These are phyloP conservation scores for Drosophila albomicans DNA, from an alignment of 1,140 invertebrate genomes.

Conservation along the genomic window DNA sequence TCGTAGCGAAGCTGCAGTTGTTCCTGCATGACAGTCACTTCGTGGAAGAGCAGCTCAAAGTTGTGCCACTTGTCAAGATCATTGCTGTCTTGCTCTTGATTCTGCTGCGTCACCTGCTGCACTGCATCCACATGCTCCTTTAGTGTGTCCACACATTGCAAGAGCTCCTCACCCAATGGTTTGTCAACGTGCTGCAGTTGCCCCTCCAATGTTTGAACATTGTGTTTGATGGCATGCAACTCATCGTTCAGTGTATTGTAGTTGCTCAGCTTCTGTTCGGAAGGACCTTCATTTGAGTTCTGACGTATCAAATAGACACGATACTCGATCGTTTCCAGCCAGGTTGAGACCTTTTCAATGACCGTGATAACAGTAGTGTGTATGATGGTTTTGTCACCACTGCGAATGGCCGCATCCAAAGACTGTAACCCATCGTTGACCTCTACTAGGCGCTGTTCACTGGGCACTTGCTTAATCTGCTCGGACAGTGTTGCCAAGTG, in stretches of 20 bases:
- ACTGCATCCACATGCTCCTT: slow-evolving; percentile 87
- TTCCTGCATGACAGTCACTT: slow-evolving; percentile 50
- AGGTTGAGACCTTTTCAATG: slow-evolving; percentile 91
- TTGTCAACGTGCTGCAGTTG: slow-evolving; percentile 85
- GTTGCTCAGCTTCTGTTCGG: slow-evolving; percentile 86
- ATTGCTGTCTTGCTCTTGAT: slow-evolving; percentile 87
- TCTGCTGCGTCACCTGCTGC: slow-evolving; percentile 87
- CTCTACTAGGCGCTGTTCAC: slow-evolving; percentile 86
- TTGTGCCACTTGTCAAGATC: slow-evolving; percentile 89
- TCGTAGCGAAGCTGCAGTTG: slow-evolving; percentile 74
- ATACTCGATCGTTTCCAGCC: slow-evolving; percentile 93
- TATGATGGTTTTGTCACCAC: slow-evolving; percentile 87
- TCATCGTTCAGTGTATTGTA: slow-evolving; percentile 85
- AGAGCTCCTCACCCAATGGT: slow-evolving; percentile 85
- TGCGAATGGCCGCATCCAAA: slow-evolving; percentile 88
- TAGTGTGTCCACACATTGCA: slow-evolving; percentile 85
- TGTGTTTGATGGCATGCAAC: slow-evolving; percentile 84
- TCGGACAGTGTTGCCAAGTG: slow-evolving; percentile 87
- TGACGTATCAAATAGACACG: slow-evolving; percentile 89
- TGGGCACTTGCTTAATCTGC: slow-evolving; percentile 85
- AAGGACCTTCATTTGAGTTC: slow-evolving; percentile 86
- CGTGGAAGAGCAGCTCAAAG: slow-evolving; percentile 85
- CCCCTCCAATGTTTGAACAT: slow-evolving; percentile 84
- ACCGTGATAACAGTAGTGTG: slow-evolving; percentile 90
- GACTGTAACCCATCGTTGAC: slow-evolving; percentile 87